Conservation (phyloP, 2,888 invertebrate genomes). For the Mantis religiosa region DNA sequence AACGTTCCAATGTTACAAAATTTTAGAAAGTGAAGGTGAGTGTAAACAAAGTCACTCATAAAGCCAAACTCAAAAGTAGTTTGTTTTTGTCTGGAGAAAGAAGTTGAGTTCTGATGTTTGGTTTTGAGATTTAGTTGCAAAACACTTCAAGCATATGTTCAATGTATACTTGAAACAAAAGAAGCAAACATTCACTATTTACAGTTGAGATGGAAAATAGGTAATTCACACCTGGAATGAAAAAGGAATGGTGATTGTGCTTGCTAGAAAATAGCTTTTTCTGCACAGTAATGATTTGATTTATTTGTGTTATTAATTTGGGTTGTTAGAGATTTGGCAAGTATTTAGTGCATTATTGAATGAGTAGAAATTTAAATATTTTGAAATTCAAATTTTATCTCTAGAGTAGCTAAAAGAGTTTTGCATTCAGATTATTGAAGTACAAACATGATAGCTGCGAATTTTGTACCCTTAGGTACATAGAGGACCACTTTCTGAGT, state of each 20-base stretch:
- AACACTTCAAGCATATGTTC: neutral
- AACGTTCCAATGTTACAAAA: no score
- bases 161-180: neutral
- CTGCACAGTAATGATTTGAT: neutral
- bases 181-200: neutral
- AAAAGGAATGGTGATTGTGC: neutral
- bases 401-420: neutral
- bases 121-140: neutral
- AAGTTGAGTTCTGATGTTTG: neutral
- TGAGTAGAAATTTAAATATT: neutral
- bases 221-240: neutral
- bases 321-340: neutral
- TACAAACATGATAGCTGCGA: neutral
- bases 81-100: neutral
- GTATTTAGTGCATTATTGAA: neutral
- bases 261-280: neutral
- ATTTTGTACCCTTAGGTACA: conserved; percentile 48
- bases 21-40: no score
- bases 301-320: neutral
- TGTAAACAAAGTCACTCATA: no score
- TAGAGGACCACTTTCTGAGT: conserved; percentile 40
- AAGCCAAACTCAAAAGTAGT: no score
- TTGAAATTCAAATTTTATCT: neutral
- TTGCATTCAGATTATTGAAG: neutral
- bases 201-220: neutral